These are phyloP conservation scores for Lophius americanus DNA, from an alignment of 2,797 vertebrate genomes.

Conservation along the genomic window DNA sequence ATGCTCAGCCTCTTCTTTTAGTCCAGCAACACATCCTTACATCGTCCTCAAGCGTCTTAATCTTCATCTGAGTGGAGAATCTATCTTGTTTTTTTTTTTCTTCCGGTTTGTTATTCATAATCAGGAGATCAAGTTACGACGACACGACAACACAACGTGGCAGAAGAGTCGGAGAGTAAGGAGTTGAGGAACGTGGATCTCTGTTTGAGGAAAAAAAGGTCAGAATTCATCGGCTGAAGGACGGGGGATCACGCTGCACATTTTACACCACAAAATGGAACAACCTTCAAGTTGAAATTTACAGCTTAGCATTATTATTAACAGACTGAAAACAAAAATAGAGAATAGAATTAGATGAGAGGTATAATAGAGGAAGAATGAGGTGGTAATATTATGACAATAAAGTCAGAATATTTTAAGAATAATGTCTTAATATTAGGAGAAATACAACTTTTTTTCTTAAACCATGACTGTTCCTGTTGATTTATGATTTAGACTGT, in stretches of 20 bases:
- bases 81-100: constrained; percentile 21
- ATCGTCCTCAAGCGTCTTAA: constrained; percentile 53
- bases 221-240: constrained; percentile 45
- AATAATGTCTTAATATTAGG: no score
- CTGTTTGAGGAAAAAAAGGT: constrained; percentile 23
- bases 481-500: no score
- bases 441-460: no score
- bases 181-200: constrained; percentile 7
- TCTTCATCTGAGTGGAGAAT: constrained; percentile 36
- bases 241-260: constrained; percentile 21
- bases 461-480: no score
- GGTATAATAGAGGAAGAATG: no score
- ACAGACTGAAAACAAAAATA: no score
- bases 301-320: constrained; percentile 22
- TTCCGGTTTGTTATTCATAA: not conserved
- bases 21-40: constrained; percentile 33
- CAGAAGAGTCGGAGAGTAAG: constrained; percentile 9
- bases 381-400: no score
- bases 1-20: constrained; percentile 22
- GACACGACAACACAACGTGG: not conserved
- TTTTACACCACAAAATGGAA: constrained; percentile 12
- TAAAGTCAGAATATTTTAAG: no score
- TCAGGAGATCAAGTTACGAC: not conserved
- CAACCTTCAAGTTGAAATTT: constrained; percentile 47
- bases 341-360: no score